Base-by-base conservation (phyloP, 1,140 invertebrate species). In the Papilio machaon region DNA sequence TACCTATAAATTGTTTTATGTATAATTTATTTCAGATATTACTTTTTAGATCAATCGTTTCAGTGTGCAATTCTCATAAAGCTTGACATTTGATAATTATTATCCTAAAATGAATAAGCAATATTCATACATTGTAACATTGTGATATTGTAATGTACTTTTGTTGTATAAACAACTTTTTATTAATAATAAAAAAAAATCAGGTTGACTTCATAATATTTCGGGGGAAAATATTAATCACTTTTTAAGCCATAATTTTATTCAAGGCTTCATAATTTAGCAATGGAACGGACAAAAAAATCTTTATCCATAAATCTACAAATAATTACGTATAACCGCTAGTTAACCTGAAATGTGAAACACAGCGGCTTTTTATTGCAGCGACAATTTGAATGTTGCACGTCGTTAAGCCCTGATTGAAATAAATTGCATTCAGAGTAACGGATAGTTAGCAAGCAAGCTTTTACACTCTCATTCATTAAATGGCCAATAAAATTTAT, bases 401-500 rank as follows among this genome's bases (percentile, higher is more conserved):
- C 64, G 30, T 70, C 23, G 64, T 70, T 70, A 70, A 35, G 64
- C 64, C 35, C 64, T 38, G 30, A 70, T 70, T 70, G 64, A 70
- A 70, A 70, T 70, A 70, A 70, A 70, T 38, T 70, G 30, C 64
- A 70, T 70, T 70, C 30, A 35, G 11, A 70, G 64, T 70, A 70
- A 70, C 64, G 11, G 64, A 70, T 70, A 70, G 64, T 67, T 30
- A 67, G 64, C 64, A 35, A 38, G 30, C 30, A 38, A 70, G 64
- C 64, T 70, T 70, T 70, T 38, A 70, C 64, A 70, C 30, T 35
- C 64, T 70, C 64, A 70, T 70, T 70, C 64, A 70, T 70, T 70
- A 70, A 70, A 70, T 38, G 23, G 64, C 11, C 30, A 70, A 70
- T 70, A 70, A 70, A 70, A 70, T 70, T 35, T 70, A 70, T 70